Percentiles rank a stretch among this genome's conserved stretches.
phyloP scores from a whole-genome alignment of 2,888 invertebrate species.

The Balanococcus diminutus region DNA sequence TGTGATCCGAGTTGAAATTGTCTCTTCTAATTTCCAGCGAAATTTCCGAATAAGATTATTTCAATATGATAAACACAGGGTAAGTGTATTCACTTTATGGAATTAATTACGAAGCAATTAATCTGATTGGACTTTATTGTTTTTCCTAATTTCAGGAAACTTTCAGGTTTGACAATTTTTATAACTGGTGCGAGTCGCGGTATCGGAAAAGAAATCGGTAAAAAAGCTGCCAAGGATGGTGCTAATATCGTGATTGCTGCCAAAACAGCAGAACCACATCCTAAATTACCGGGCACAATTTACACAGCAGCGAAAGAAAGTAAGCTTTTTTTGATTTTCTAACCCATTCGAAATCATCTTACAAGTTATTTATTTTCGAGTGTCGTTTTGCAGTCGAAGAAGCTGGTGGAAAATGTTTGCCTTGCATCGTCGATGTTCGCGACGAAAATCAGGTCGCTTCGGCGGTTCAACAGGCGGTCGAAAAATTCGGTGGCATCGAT shows the following conservation, averaged over 20 bases:
- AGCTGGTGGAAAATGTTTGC: conserved; percentile 82
- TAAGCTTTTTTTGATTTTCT: conserved; percentile 61
- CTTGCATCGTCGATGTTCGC: conserved; percentile 86
- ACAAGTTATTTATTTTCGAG: neutral
- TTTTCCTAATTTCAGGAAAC: conserved; percentile 64
- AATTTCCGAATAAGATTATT: neutral
- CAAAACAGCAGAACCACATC: conserved; percentile 87
- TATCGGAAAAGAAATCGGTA: conserved; percentile 92
- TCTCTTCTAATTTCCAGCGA: neutral
- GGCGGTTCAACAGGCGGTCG: conserved; percentile 76
- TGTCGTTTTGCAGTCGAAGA: conserved; percentile 73
- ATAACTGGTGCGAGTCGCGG: conserved; percentile 96
- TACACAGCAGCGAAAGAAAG: conserved; percentile 89
- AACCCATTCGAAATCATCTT: neutral
- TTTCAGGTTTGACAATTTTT: conserved; percentile 88
- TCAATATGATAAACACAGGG: conserved; percentile 53
- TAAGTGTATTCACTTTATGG: neutral
- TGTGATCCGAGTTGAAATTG: neutral
- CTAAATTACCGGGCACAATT: conserved; percentile 90
- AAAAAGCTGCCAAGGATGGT: conserved; percentile 90
- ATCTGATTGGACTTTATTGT: neutral
- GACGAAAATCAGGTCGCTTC: conserved; percentile 76
- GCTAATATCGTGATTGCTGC: conserved; percentile 91
- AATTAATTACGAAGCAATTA: neutral
- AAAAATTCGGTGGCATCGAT: conserved; percentile 93